Evolutionary conservation across 2,113 vertebrate genomes (phyloP).

Genomic region (Cyphomyrus plagiostoma): DNA sequence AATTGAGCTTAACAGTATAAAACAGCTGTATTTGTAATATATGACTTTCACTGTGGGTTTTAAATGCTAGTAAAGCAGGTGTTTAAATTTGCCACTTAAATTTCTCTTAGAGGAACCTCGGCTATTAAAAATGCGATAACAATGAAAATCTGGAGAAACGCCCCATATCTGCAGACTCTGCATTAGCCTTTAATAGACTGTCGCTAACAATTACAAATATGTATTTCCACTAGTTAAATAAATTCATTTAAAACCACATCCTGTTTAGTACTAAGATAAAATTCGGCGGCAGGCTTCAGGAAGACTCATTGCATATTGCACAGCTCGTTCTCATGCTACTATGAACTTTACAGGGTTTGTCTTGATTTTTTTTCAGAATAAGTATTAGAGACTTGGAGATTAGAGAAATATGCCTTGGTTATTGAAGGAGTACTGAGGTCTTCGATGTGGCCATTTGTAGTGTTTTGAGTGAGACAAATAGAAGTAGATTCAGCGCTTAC

Average conservation of each 20-base stretch:
- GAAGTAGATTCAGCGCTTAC: conserved; percentile 53
- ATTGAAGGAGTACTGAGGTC: not conserved
- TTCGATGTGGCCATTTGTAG: not conserved
- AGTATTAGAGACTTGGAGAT: not conserved
- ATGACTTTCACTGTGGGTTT: not conserved
- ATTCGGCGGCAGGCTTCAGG: not conserved
- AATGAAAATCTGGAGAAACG: not conserved
- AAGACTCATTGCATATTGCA: not conserved
- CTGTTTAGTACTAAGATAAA: not conserved
- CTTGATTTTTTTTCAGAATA: not conserved
- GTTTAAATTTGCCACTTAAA: not conserved
- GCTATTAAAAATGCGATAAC: not conserved
- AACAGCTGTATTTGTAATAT: not conserved
- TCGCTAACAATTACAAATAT: not conserved
- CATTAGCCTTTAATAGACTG: not conserved
- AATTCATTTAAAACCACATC: not conserved
- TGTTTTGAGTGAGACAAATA: not conserved
- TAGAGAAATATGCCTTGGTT: not conserved
- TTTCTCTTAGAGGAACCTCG: not conserved
- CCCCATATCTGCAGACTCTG: not conserved
- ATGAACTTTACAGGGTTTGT: not conserved
- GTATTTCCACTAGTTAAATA: not conserved
- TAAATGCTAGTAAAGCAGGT: not conserved
- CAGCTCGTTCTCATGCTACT: not conserved
- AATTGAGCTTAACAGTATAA: not conserved